Evolutionary conservation across 1,140 invertebrate genomes (phyloP).

Genomic region (Drosophila guanche): DNA sequence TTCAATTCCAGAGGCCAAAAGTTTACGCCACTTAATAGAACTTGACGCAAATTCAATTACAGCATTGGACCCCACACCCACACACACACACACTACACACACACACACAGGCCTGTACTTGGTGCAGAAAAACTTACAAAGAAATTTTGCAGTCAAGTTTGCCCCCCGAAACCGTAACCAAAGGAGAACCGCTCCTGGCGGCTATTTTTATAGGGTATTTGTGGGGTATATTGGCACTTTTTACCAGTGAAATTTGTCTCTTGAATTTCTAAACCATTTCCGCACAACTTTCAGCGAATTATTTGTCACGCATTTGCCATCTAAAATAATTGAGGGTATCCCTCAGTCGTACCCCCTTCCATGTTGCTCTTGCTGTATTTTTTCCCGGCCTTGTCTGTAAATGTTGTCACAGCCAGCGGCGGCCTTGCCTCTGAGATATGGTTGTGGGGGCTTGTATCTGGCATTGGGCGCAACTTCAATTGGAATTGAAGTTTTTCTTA

Average conservation of each 20-base stretch:
- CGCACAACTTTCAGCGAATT: too few relatives aligned
- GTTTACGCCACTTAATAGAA: constrained; percentile 82
- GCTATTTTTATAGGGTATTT: constrained; percentile 23
- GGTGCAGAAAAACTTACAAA: constrained; percentile 57
- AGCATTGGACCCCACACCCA: constrained; percentile 35
- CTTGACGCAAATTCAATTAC: constrained; percentile 82
- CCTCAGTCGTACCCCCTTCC: too few relatives aligned
- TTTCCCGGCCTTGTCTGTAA: constrained; percentile 49
- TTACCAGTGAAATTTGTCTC: too few relatives aligned
- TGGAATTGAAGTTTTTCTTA: constrained; percentile 64
- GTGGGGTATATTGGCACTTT: too few relatives aligned
- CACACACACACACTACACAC: constrained; percentile 3
- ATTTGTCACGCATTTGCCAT: too few relatives aligned
- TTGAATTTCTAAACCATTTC: too few relatives aligned
- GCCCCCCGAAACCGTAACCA: constrained; percentile 21
- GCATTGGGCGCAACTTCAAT: constrained; percentile 10
- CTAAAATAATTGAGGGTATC: too few relatives aligned
- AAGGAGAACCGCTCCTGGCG: constrained; percentile 5
- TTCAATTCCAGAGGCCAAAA: constrained; percentile 73
- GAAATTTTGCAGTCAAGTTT: constrained; percentile 72
- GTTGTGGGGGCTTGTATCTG: not conserved
- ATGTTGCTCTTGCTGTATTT: not conserved
- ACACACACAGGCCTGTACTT: not conserved
- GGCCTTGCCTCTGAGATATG: not conserved
- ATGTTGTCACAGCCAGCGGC: constrained; percentile 54